A percentile compares a stretch with the other conserved stretches of the same genome.
Evolutionary conservation across 2,113 vertebrate genomes (phyloP).

Genomic region (Xenopus borealis): DNA sequence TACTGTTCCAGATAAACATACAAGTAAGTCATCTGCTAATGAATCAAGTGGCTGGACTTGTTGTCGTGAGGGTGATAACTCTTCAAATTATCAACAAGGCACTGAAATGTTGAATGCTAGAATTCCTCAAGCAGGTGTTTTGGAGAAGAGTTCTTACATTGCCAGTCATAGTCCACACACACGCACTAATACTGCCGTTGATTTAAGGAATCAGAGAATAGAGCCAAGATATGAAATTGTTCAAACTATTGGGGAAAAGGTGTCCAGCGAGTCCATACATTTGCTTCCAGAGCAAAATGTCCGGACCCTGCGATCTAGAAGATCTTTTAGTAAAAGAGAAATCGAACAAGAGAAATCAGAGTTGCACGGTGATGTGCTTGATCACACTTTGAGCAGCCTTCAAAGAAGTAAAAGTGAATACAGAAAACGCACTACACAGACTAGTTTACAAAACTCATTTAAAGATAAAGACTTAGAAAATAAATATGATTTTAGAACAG

Average conservation of each 20-base stretch:
- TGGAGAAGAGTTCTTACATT: constrained; percentile 11
- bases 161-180: not conserved
- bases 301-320: constrained; percentile 45
- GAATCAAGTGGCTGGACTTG: not conserved
- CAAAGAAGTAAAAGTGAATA: constrained; percentile 50
- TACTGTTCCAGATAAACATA: accelerated
- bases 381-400: constrained; percentile 1
- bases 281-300: constrained; percentile 56
- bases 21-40: not conserved
- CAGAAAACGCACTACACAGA: constrained; percentile 35
- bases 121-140: accelerated
- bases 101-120: not conserved
- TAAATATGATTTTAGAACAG: constrained; percentile 2
- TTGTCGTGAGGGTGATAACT: not conserved
- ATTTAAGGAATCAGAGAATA: constrained; percentile 44
- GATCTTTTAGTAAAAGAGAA: constrained; percentile 43
- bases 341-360: constrained; percentile 25
- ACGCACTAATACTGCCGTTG: constrained; percentile 1
- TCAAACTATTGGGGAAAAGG: constrained; percentile 51
- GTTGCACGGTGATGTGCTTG: not conserved
- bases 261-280: constrained; percentile 54
- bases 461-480: constrained; percentile 48
- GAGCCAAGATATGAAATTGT: constrained; percentile 59
- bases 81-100: not conserved
- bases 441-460: constrained; percentile 26